Conservation (phyloP, 1,140 invertebrate genomes). For the Cheumatopsyche charites region DNA sequence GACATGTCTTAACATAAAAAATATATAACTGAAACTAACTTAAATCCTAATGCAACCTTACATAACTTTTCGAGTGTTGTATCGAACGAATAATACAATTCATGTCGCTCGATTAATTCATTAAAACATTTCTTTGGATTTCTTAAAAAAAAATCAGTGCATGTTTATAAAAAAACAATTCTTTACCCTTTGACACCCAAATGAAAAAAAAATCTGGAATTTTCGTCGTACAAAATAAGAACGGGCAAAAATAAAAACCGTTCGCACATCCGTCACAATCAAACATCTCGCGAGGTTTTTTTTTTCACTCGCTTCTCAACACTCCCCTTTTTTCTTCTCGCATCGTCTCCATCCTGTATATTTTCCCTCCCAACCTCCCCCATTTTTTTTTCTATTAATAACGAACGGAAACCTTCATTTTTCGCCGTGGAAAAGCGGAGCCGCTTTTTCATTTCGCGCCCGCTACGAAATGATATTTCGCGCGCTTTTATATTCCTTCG, state of each 20-base stretch:
- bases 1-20: too few species aligned
- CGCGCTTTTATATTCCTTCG: neutral
- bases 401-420: constrained; percentile 21
- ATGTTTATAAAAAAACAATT: too few species aligned
- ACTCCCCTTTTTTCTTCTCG: neutral
- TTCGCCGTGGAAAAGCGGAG: constrained; percentile 1
- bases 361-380: neutral
- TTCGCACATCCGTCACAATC: constrained; percentile 26
- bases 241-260: constrained; percentile 17
- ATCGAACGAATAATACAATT: too few species aligned
- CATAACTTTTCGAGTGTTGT: too few species aligned
- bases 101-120: too few species aligned
- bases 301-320: neutral
- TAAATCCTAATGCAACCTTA: too few species aligned
- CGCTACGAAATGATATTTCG: neutral
- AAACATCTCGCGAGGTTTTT: constrained; percentile 11
- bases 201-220: neutral
- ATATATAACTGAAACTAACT: too few species aligned
- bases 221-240: neutral
- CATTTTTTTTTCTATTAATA: constrained; percentile 12
- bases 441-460: constrained; percentile 26
- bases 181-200: too few species aligned
- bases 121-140: too few species aligned
- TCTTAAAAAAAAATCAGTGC: too few species aligned
- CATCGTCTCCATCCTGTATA: neutral